phyloP scores from a whole-genome alignment of 30 jellyfish, hydroid and myxozoan genomes.

The Rhopilema esculentum region DNA sequence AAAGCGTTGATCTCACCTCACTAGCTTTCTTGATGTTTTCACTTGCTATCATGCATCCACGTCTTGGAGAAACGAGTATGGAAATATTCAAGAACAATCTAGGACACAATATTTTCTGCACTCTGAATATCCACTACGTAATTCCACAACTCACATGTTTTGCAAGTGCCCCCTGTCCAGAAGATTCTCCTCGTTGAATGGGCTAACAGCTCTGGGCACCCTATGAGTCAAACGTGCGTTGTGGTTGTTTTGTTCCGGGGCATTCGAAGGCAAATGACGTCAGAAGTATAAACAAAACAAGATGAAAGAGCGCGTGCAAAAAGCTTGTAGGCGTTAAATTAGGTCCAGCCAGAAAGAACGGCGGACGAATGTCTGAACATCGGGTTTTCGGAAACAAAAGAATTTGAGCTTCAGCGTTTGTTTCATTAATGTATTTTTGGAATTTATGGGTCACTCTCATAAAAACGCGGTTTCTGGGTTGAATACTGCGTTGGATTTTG shows the following conservation, averaged over 20 bases:
- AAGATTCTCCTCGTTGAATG: conserved; percentile 22
- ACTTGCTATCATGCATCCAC: not conserved
- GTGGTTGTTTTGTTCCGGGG: conserved; percentile 18
- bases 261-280: not conserved
- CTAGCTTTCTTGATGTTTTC: not conserved
- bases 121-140: not conserved
- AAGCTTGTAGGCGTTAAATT: too few relatives aligned
- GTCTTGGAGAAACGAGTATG: not conserved
- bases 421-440: too few relatives aligned
- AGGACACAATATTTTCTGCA: not conserved
- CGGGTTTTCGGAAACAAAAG: too few relatives aligned
- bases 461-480: too few relatives aligned
- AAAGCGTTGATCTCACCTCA: not conserved
- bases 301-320: too few relatives aligned
- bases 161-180: conserved; percentile 38
- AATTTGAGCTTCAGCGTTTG: too few relatives aligned
- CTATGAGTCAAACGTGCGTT: conserved; percentile 31
- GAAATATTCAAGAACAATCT: not conserved
- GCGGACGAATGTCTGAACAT: too few relatives aligned
- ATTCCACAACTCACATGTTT: not conserved
- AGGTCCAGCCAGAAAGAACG: too few relatives aligned
- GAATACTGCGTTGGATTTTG: too few relatives aligned
- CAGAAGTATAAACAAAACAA: not conserved
- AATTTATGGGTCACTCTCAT: too few relatives aligned
- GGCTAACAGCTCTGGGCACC: conserved; percentile 6